Evolutionary conservation across 2,113 vertebrate species (phyloP).

Genomic region (Tupaia tana): DNA sequence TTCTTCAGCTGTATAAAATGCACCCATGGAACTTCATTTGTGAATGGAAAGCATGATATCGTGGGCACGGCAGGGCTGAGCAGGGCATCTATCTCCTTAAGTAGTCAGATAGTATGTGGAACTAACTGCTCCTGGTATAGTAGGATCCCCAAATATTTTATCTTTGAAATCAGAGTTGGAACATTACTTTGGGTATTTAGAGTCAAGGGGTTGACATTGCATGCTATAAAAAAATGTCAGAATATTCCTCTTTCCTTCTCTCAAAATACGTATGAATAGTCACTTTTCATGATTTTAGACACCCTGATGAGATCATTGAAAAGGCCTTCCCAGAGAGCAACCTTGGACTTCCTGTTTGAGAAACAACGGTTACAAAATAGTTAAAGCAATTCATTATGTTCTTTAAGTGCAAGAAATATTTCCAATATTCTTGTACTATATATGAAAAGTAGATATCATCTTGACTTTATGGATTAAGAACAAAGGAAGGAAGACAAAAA

Average conservation of each 20-base stretch:
- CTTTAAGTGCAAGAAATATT: not conserved
- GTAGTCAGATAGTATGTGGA: not conserved
- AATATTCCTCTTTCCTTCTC: not conserved
- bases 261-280: not conserved
- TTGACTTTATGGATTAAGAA: slow-evolving; percentile 37
- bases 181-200: not conserved
- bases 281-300: not conserved
- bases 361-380: slow-evolving; percentile 1
- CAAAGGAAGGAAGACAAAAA: not conserved
- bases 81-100: not conserved
- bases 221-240: not conserved
- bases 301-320: not conserved
- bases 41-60: not conserved
- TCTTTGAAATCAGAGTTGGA: not conserved
- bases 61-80: not conserved
- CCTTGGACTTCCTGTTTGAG: not conserved
- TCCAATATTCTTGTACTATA: not conserved
- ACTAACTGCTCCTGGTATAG: not conserved
- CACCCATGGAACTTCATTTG: not conserved
- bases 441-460: not conserved
- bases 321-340: not conserved
- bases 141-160: not conserved
- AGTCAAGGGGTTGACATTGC: not conserved
- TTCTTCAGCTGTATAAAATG: slow-evolving; percentile 16
- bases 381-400: not conserved